Base-by-base conservation (phyloP, 2,113 vertebrate genomes). In the Gallinago undulata region DNA sequence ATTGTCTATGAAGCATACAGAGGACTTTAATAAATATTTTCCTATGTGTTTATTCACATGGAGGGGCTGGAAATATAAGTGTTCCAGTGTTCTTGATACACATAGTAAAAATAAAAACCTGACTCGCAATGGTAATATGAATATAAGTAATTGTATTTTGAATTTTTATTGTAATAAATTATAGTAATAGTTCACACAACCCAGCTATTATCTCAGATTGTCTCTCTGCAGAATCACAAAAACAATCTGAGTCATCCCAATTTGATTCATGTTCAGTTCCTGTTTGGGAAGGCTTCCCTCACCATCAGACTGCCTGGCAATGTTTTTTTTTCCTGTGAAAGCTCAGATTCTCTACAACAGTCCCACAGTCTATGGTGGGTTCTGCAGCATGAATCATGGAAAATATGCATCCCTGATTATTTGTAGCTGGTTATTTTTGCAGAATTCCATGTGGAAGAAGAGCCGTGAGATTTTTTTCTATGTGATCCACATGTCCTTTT, bases 161-260 rank as follows among this genome's bases (percentile, higher is more conserved):
- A 81, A 79, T 84, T 84, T 89, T 90, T 81, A 82, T 86, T 51
- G 62, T 63, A 85, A 96, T 90, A 94, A 95, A 94, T 92, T 94
- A 89, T 85, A 96, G 91, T 86, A 73, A 75, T 93, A 95, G 70
- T 87, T 95, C 89, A 87, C 62, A 63, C n/a, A 95, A 96, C 86
- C 91, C 69, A 63, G 69, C 86, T 94, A 96, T 97, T 97, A 96
- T 94, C 95, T 97, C 74, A 93, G 92, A 96, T 96, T 93, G 81
- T 80, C 62, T 94, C 80, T 91, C 78, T 95, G 74, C 84, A 92
- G 79, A 95, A 95, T 96, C 73, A 78, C 79, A 94, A 95, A 97
- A 95, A 94, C 94, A 96, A 79, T 92, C 90, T 95, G 96, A 96
- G 81, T 94, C 95, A 96, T 94, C 31, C 89, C 2, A 4, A 53